These are phyloP conservation scores for Prinia subflava DNA, from an alignment of 2,113 vertebrate genomes.

Conservation along the genomic window DNA sequence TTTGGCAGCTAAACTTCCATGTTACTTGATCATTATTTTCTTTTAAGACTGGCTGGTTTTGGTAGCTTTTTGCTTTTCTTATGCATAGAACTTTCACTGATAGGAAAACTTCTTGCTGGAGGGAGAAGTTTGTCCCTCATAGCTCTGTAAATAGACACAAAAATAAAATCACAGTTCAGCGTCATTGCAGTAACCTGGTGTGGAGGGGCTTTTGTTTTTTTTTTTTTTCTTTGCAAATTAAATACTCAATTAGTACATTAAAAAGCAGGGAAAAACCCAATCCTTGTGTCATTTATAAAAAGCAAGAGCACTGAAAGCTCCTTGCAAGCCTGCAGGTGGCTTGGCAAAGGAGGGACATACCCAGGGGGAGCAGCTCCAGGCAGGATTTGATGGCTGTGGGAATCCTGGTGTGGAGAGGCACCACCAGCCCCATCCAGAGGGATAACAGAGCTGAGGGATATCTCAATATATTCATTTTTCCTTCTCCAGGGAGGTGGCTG, in stretches of 20 bases:
- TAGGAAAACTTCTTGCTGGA: background rate
- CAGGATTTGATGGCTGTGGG: background rate
- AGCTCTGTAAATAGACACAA: background rate
- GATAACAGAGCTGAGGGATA: background rate
- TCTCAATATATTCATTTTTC: background rate
- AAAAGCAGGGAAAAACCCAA: background rate
- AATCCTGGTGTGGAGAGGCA: background rate
- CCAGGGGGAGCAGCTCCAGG: background rate
- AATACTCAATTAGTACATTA: background rate
- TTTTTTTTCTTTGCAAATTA: background rate
- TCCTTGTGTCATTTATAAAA: background rate
- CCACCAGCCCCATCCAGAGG: background rate
- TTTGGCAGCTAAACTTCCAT: background rate
- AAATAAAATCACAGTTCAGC: background rate
- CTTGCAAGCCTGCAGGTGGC: background rate
- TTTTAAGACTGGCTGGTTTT: background rate
- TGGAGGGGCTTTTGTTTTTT: background rate
- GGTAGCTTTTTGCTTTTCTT: background rate
- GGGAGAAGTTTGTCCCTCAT: background rate
- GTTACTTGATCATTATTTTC: background rate
- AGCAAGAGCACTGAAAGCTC: background rate
- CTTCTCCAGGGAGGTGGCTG: background rate
- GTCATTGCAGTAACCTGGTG: background rate
- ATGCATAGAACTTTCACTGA: background rate
- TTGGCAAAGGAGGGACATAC: background rate